These are phyloP conservation scores for Drosophila bocki DNA, from an alignment of 1,140 invertebrate genomes.

Conservation along the genomic window DNA sequence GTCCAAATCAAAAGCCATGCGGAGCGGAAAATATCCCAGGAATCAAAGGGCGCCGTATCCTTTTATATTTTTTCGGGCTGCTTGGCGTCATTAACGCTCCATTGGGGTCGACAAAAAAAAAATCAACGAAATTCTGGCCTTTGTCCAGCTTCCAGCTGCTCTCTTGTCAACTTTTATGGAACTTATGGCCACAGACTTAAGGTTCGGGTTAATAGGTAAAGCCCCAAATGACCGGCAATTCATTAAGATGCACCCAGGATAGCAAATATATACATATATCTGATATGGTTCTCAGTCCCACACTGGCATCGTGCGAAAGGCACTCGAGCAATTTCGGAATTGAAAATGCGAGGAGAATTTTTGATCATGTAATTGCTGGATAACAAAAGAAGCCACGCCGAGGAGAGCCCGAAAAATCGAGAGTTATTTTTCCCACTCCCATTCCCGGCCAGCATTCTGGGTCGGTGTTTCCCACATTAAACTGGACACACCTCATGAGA, in stretches of 20 bases:
- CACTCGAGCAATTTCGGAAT: slow-evolving; percentile 61
- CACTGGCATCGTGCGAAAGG: slow-evolving; percentile 69
- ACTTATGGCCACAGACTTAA: slow-evolving; percentile 40
- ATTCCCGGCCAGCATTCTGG: slow-evolving; percentile 12
- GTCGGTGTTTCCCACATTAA: slow-evolving; percentile 37
- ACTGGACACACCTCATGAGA: slow-evolving; percentile 33
- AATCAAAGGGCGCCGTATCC: slow-evolving; percentile 78
- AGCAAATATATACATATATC: slow-evolving; percentile 31
- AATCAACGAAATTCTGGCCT: slow-evolving; percentile 21
- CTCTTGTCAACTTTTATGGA: slow-evolving; percentile 70
- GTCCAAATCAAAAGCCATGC: slow-evolving; percentile 5
- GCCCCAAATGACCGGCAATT: slow-evolving; percentile 67
- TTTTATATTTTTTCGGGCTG: slow-evolving; percentile 35
- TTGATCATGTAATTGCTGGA: slow-evolving; percentile 68
- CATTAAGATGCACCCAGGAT: slow-evolving; percentile 68
- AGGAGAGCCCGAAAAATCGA: slow-evolving; percentile 21
- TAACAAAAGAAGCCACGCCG: slow-evolving; percentile 9
- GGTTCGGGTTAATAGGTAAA: slow-evolving; percentile 67
- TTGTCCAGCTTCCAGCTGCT: slow-evolving; percentile 67
- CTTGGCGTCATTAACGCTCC: slow-evolving; percentile 51
- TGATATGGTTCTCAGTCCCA: slow-evolving; percentile 68
- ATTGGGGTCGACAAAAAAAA: slow-evolving; percentile 14
- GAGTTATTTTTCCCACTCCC: slow-evolving; percentile 23
- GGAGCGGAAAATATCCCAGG: slow-evolving; percentile 14
- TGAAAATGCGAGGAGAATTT: slow-evolving; percentile 67